phyloP scores from a whole-genome alignment of 2,113 vertebrate genomes.

The Empidonax alnorum region DNA sequence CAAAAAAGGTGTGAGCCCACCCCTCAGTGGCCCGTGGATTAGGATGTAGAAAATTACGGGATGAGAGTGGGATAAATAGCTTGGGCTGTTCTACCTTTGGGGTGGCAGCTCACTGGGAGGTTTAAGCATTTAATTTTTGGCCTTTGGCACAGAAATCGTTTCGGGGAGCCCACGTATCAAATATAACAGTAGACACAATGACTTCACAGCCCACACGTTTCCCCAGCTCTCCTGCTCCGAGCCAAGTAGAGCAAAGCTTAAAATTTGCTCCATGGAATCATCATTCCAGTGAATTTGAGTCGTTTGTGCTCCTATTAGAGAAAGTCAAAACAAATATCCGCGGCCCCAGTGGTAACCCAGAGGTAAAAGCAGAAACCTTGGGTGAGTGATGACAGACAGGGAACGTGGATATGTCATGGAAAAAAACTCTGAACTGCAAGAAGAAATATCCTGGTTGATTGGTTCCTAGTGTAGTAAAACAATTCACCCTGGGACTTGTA shows the following conservation, averaged over 20 bases:
- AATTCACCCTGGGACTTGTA: conserved; percentile 10
- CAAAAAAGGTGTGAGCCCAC: background rate
- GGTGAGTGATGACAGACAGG: conserved; percentile 9
- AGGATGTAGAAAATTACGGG: background rate
- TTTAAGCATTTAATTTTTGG: conserved; percentile 1
- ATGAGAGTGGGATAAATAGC: background rate
- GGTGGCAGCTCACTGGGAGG: conserved; percentile 10
- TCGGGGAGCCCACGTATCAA: background rate
- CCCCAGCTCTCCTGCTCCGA: background rate
- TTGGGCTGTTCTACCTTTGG: background rate
- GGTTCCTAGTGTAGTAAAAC: conserved; percentile 16
- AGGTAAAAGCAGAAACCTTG: conserved; percentile 5
- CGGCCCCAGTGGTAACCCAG: background rate
- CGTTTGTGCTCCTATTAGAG: background rate
- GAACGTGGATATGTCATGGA: background rate
- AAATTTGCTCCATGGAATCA: background rate
- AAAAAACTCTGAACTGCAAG: conserved; percentile 30
- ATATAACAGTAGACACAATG: background rate
- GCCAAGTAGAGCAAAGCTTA: background rate
- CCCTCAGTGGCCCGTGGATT: background rate
- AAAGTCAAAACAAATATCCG: background rate
- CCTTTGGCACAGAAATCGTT: conserved; percentile 1
- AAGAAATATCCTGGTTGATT: conserved; percentile 38
- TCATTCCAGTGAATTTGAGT: background rate
- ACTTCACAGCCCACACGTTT: background rate